phyloP scores from a whole-genome alignment of 37 sponge, comb jelly and placozoan species.

The Lycopodina hypogea region DNA sequence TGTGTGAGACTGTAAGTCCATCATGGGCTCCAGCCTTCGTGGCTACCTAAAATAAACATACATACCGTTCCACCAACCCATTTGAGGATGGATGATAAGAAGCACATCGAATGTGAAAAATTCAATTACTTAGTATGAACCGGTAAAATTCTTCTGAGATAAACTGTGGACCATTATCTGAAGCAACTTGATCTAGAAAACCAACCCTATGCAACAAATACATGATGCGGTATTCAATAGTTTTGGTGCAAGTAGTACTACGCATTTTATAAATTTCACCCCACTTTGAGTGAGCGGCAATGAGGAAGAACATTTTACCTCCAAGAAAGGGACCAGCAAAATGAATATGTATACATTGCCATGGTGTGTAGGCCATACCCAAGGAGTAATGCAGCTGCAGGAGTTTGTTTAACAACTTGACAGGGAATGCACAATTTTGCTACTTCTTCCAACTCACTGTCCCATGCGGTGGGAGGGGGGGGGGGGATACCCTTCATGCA shows the following conservation, averaged over 20 bases:
- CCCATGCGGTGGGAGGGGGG: too few species aligned
- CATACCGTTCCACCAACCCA: neutral
- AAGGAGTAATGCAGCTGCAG: constrained; percentile 15
- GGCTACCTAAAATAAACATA: too few species aligned
- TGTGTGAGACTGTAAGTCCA: too few species aligned
- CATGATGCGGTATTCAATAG: constrained; percentile 5
- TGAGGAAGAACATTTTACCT: neutral
- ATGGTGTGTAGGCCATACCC: constrained; percentile 30
- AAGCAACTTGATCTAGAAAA: constrained; percentile 3
- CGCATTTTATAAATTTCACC: neutral
- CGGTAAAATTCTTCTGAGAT: constrained; percentile 21
- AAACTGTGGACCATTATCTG: constrained; percentile 49
- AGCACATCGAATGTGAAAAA: neutral
- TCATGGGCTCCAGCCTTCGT: too few species aligned
- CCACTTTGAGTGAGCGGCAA: constrained; percentile 21
- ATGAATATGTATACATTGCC: constrained; percentile 29
- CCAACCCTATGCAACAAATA: constrained; percentile 15
- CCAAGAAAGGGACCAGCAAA: constrained; percentile 4
- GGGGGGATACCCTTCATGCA: too few species aligned
- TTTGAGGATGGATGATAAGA: neutral
- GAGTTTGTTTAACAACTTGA: constrained; percentile 7
- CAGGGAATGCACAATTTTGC: constrained; percentile 1
- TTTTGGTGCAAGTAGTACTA: constrained; percentile 13
- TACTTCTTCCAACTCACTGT: neutral
- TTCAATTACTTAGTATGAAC: neutral